Evolutionary conservation across 2,888 invertebrate genomes (phyloP).

Genomic region (Notodonta dromedarius): DNA sequence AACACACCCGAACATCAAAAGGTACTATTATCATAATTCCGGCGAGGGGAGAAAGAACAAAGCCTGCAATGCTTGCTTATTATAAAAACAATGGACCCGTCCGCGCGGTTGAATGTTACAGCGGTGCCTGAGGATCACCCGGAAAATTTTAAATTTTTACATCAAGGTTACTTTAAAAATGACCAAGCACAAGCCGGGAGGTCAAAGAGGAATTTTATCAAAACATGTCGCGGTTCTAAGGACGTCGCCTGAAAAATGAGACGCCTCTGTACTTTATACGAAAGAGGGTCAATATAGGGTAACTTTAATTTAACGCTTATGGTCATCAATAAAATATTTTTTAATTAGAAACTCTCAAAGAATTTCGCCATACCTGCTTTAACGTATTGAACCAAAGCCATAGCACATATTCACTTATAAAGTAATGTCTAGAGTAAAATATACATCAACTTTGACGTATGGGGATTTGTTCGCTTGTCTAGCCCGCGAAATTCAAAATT

Average conservation of each 20-base stretch:
- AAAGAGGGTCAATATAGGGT: neutral
- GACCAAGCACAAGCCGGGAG: conserved; percentile 25
- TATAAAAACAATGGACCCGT: conserved; percentile 69
- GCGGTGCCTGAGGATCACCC: conserved; percentile 47
- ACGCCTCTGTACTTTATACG: neutral
- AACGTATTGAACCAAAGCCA: too few relatives aligned
- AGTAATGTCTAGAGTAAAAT: too few relatives aligned
- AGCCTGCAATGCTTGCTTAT: conserved; percentile 63
- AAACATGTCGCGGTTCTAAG: conserved; percentile 10
- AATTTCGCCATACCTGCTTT: too few relatives aligned
- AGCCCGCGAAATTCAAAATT: too few relatives aligned
- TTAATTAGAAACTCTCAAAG: too few relatives aligned
- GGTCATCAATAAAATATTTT: neutral
- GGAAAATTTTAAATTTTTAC: conserved; percentile 50
- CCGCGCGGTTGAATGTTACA: conserved; percentile 67
- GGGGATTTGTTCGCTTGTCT: too few relatives aligned
- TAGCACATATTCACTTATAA: too few relatives aligned
- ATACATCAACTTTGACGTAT: too few relatives aligned
- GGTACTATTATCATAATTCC: conserved; percentile 67
- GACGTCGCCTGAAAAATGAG: conserved; percentile 3
- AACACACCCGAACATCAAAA: conserved; percentile 50
- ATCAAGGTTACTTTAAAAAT: conserved; percentile 41
- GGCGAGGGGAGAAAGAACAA: conserved; percentile 58
- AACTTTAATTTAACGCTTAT: neutral
- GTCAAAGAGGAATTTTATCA: conserved; percentile 23